Percentiles rank a stretch among this genome's conserved stretches.
Conservation (phyloP, 2,888 invertebrate genomes). For the Argyresthia goedartella region DNA sequence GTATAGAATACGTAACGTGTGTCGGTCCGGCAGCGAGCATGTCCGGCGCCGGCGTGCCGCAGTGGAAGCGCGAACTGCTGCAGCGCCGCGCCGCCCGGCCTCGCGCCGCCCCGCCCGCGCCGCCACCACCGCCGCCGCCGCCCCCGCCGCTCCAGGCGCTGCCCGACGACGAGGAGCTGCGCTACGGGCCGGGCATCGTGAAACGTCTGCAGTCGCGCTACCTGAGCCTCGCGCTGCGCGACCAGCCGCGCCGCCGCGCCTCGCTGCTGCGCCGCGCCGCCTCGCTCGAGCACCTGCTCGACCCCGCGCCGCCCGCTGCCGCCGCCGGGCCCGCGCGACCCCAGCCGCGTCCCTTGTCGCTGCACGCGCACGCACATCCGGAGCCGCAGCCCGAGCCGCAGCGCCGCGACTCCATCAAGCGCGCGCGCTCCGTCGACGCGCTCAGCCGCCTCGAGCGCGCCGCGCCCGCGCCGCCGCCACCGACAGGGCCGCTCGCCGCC, state of each 20-base stretch:
- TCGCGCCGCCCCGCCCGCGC: slow-evolving; percentile 28
- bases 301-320: slow-evolving; percentile 51
- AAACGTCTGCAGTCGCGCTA: slow-evolving; percentile 89
- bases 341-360: slow-evolving; percentile 19
- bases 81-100: slow-evolving; percentile 74
- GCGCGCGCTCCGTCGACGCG: slow-evolving; percentile 89
- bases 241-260: slow-evolving; percentile 75
- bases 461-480: slow-evolving; percentile 40
- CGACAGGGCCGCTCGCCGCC: slow-evolving; percentile 56
- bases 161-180: slow-evolving; percentile 78
- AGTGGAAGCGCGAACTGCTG: slow-evolving; percentile 88
- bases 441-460: slow-evolving; percentile 75
- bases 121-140: slow-evolving; percentile 34
- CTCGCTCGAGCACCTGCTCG: slow-evolving; percentile 86
- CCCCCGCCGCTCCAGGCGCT: slow-evolving; percentile 35
- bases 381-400: no score
- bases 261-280: slow-evolving; percentile 86
- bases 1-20: no score
- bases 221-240: slow-evolving; percentile 86
- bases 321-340: slow-evolving; percentile 31
- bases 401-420: slow-evolving; percentile 77
- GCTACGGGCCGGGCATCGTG: slow-evolving; percentile 93
- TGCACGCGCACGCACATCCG: slow-evolving; percentile 19
- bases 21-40: slow-evolving; percentile 32
- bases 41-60: slow-evolving; percentile 72